Evolutionary conservation across 2,888 invertebrate genomes (phyloP), one percentile per base, ranked within the genome.

Genomic region (Acanthopleura granulata): DNA sequence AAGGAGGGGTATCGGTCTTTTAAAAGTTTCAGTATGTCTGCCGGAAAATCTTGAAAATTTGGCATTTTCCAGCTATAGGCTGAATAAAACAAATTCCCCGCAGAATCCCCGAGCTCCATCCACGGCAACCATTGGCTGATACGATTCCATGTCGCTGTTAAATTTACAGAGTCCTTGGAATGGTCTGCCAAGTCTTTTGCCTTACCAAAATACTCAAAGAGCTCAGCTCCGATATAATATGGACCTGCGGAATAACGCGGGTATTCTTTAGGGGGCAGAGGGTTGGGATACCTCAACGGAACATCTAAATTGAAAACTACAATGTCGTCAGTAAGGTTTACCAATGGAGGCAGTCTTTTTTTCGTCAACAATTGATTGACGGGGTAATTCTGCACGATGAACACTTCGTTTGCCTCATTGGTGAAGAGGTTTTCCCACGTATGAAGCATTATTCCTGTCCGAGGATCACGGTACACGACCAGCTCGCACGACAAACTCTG

Each of bases 231-330:
- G 16, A 25, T 25, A 25, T 66, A 66, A 25, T 22, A 15, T 4
- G 66, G 66, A 22, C 66, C 25, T 57, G 57, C 57, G 22, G 57
- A 57, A 22, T 6, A 57, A 18, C 22, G 18, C 18, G 57, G 57
- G 12, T 57, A 57, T 57, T 57, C n/a, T 6, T 6, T 22, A 4
- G 57, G 57, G 57, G 57, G 57, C 22, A 57, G 22, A 4, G 57
- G 57, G 57, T 57, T 57, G n/a, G 57, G 57, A 22, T 57, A 57
- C 57, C 22, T 18, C 57, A 57, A 22, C 57, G 57, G 57, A 57
- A 57, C 22, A 57, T 57, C 57, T 3, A 57, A 1, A 22, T 57
- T 22, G 12, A n/a, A 57, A 57, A 57, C 57, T 6, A 57, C 57
- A 12, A 57, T 12, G 57, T 57, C 57, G 12, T 57, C 22, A 1